Base-by-base conservation (phyloP, 2,797 vertebrate genomes). In the Sebastes trivittatus region DNA sequence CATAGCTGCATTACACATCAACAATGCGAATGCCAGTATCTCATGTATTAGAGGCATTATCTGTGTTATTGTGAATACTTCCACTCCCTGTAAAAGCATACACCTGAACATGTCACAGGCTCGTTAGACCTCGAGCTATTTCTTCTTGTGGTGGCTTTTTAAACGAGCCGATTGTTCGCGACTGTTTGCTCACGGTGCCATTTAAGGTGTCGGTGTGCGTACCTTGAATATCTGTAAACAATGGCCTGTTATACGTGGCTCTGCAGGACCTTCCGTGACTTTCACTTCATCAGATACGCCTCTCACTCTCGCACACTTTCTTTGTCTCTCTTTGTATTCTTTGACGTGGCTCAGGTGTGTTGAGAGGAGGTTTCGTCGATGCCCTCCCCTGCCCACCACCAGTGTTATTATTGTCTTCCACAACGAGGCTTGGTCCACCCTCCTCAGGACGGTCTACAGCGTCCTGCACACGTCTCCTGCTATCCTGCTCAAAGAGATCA, bases 361-460 rank as follows among this genome's bases (percentile, higher is more conserved):
- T 4, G 95, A 97, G 38, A 97, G 96, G 81, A 97, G 94, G 85
- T 99, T 97, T 92, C 96, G 84, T 36, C 96, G 95, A 54, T 99
- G 98, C 7, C 97, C 98, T 0, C 87, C 95, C 1, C 95, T 99
- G 23, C 97, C 97, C 22, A 94, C 94, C 78, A 99, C 98, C 88
- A 99, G 98, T 1, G 96, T 99, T 18, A 90, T 99, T 83, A 98
- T 99, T 3, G 97, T 99, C 29, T 99, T 99, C 91, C 98, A 99
- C 87, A 99, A 99, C 0, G 98, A 99, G 87, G 98, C 98, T 25
- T 98, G 98, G 98, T 97, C 97, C 10, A 98, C 98, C 0, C 96
- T 99, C 74, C 94, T 99, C 72, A 96, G 98, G 49, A 99, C 98
- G 0, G 98, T 99, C 46, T 97, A 96, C 94, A 98, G 98, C 0